phyloP scores from a whole-genome alignment of 2,888 invertebrate species.

The Eulithis prunata region DNA sequence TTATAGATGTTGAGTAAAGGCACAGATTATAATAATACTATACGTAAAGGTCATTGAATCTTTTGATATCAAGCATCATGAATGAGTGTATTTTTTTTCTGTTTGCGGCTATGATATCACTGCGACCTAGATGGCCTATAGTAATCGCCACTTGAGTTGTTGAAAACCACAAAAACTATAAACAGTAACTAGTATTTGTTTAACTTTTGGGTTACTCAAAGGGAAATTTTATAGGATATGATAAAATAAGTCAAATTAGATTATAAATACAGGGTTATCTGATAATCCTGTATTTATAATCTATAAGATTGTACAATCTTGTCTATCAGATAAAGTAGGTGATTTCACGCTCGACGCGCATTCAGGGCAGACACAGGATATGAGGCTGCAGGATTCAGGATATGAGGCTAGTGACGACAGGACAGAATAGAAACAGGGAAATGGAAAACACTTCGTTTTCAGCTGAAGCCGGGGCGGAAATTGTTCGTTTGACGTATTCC shows the following conservation, averaged over 20 bases:
- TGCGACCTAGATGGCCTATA: too few relatives aligned
- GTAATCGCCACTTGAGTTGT: too few relatives aligned
- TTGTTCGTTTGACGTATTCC: constrained; percentile 35
- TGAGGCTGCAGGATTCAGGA: constrained; percentile 29
- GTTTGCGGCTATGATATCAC: too few relatives aligned
- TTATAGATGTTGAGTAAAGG: neutral
- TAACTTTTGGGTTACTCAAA: too few relatives aligned
- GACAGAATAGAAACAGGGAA: constrained; percentile 32
- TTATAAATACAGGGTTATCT: too few relatives aligned
- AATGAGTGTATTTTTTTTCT: too few relatives aligned
- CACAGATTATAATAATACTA: too few relatives aligned
- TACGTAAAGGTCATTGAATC: neutral
- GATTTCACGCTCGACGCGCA: constrained; percentile 33
- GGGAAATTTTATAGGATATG: too few relatives aligned
- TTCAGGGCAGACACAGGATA: constrained; percentile 27
- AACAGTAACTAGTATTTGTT: too few relatives aligned
- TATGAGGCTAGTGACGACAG: constrained; percentile 28
- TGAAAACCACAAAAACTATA: too few relatives aligned
- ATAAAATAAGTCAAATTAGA: too few relatives aligned
- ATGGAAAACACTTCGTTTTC: constrained; percentile 32
- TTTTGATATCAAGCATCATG: neutral
- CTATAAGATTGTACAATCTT: constrained; percentile 19
- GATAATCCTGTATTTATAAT: too few relatives aligned
- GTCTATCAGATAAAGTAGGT: constrained; percentile 25
- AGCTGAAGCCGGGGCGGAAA: constrained; percentile 29